phyloP scores from a whole-genome alignment of 2,113 vertebrate species.

The Diadophis punctatus region DNA sequence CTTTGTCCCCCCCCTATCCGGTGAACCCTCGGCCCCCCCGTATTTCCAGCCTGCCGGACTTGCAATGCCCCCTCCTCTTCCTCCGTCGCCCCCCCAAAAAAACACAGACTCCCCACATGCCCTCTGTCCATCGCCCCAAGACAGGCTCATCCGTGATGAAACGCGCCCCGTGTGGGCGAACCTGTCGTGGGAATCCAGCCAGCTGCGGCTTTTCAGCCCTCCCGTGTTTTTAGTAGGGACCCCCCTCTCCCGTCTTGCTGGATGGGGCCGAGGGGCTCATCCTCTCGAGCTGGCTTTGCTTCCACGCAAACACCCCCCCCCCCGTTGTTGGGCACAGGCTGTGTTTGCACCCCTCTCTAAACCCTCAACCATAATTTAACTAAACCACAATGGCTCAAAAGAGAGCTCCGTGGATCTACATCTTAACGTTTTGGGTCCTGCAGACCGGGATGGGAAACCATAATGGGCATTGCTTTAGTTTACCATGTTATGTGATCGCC shows the following conservation, averaged over 20 bases:
- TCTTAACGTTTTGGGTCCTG: neutral
- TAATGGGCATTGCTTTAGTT: neutral
- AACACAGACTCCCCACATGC: neutral
- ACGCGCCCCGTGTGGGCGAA: too few species aligned
- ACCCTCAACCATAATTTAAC: neutral
- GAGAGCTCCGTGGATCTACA: neutral
- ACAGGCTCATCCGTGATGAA: too few species aligned
- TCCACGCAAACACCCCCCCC: neutral
- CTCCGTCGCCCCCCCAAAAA: neutral
- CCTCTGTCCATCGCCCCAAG: neutral
- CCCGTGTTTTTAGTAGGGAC: neutral
- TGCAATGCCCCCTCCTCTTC: neutral
- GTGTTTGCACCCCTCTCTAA: neutral
- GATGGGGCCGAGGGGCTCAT: neutral
- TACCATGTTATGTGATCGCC: neutral
- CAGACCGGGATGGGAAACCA: neutral
- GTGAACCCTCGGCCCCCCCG: neutral
- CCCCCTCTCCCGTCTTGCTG: neutral
- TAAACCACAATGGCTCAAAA: neutral
- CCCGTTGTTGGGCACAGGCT: neutral
- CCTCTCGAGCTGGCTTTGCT: neutral
- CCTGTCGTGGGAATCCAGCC: neutral
- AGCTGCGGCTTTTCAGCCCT: neutral
- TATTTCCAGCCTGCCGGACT: too few species aligned
- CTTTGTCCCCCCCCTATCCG: too few species aligned